Conservation (phyloP, 2,797 vertebrate species). For the Rallus crepitans region DNA sequence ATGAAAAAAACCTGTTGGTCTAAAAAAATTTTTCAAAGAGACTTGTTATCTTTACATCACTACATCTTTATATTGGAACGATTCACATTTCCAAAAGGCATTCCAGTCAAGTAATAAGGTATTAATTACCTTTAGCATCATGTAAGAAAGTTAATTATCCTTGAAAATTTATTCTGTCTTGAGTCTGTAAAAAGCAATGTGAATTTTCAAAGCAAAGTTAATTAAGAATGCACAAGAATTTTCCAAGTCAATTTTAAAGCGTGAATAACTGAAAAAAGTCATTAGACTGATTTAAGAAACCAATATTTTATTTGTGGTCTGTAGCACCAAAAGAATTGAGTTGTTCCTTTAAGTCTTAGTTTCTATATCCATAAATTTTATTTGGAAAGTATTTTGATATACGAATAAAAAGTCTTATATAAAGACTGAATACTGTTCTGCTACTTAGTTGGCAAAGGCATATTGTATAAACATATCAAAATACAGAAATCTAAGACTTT, state of each 20-base stretch:
- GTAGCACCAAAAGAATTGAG: background rate
- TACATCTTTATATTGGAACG: background rate
- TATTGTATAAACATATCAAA: background rate
- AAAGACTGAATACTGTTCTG: conserved; percentile 22
- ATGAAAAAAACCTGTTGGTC: background rate
- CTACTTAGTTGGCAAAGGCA: conserved; percentile 22
- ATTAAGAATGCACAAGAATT: background rate
- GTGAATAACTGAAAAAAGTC: background rate
- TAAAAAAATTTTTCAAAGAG: background rate
- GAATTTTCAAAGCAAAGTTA: background rate
- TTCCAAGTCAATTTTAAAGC: background rate
- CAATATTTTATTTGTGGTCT: background rate
- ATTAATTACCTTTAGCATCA: background rate
- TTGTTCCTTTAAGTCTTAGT: background rate
- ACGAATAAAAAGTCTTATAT: background rate
- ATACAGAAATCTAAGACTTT: background rate
- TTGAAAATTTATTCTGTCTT: background rate
- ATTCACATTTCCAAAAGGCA: background rate
- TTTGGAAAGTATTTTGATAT: conserved; percentile 28
- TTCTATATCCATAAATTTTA: background rate
- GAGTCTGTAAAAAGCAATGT: background rate
- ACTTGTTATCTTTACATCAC: background rate
- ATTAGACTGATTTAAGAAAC: background rate
- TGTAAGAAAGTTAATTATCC: background rate
- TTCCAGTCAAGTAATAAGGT: background rate